A percentile compares a stretch with the other conserved stretches of the same genome.
Conservation (phyloP, 2,797 vertebrate genomes). For the Myotis pilosus region DNA sequence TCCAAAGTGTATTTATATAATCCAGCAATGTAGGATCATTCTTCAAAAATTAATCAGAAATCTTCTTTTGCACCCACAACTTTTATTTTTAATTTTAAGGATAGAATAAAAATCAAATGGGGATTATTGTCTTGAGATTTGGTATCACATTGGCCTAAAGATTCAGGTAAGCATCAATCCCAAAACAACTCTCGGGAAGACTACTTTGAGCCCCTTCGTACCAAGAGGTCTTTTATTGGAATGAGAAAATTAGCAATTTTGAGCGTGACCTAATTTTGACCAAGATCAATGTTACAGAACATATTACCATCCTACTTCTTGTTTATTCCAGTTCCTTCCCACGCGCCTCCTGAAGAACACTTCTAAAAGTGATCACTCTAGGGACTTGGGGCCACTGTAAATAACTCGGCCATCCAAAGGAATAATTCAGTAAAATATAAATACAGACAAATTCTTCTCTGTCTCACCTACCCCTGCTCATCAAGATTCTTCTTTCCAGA, state of each 20-base stretch:
- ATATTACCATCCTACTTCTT: background rate
- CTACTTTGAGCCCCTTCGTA: background rate
- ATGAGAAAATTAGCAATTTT: constrained; percentile 11
- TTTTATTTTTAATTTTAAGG: background rate
- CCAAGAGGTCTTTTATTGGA: background rate
- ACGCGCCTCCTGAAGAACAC: background rate
- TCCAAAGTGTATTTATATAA: constrained; percentile 9
- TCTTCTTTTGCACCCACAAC: background rate
- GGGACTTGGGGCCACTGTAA: background rate
- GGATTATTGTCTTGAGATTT: background rate
- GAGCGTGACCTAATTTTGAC: background rate
- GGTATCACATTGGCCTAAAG: background rate
- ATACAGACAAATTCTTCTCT: background rate
- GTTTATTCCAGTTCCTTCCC: background rate
- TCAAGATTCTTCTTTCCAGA: constrained; percentile 5
- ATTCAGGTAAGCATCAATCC: background rate
- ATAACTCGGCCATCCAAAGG: background rate
- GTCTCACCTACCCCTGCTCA: background rate
- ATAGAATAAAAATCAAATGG: background rate
- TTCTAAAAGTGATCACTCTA: background rate
- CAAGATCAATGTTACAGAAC: background rate
- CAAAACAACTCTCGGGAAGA: background rate
- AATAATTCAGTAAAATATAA: background rate
- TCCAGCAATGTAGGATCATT: constrained; percentile 1
- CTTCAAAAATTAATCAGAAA: background rate